Percentiles rank a stretch among this genome's conserved stretches.
Conservation (phyloP, 2,113 vertebrate species). For the Atherinomorus stipes region DNA sequence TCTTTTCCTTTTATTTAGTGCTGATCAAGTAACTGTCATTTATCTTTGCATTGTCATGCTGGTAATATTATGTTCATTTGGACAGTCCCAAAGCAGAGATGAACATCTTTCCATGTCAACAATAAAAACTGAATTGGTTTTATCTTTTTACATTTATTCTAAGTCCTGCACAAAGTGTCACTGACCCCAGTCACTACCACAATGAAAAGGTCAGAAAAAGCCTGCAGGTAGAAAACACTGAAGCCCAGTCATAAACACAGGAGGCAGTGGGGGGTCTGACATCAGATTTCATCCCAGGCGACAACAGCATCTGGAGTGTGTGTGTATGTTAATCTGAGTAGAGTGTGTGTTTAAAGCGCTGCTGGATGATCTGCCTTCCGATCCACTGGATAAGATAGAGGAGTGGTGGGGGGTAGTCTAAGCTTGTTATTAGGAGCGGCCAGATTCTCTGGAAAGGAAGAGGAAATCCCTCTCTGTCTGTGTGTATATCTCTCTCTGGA, state of each 20-base stretch:
- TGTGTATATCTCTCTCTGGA: slow-evolving; percentile 38
- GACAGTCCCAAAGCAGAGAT: no score
- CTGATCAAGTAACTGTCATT: no score
- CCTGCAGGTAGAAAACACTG: slow-evolving; percentile 45
- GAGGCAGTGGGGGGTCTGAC: slow-evolving; percentile 24
- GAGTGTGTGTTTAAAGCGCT: slow-evolving; percentile 67
- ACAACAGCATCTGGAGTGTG: slow-evolving; percentile 65
- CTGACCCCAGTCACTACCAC: neutral
- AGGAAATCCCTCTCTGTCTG: slow-evolving; percentile 55
- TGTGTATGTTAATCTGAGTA: slow-evolving; percentile 58
- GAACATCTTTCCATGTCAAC: no score
- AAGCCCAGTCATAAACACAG: slow-evolving; percentile 29
- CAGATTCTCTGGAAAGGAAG: slow-evolving; percentile 44
- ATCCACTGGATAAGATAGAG: slow-evolving; percentile 13
- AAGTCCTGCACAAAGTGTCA: slow-evolving; percentile 9
- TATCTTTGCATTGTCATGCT: no score
- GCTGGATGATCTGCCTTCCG: slow-evolving; percentile 62
- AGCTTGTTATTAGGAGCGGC: slow-evolving; percentile 71
- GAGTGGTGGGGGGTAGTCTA: slow-evolving; percentile 33
- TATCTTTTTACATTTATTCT: slow-evolving; percentile 5
- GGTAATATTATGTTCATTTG: no score
- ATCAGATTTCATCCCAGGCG: slow-evolving; percentile 47
- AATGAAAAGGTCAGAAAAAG: slow-evolving; percentile 45
- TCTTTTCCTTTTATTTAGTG: no score
- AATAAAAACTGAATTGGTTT: no score